Evolutionary conservation across 2,888 invertebrate species (phyloP).

Genomic region (Agrotis ipsilon): DNA sequence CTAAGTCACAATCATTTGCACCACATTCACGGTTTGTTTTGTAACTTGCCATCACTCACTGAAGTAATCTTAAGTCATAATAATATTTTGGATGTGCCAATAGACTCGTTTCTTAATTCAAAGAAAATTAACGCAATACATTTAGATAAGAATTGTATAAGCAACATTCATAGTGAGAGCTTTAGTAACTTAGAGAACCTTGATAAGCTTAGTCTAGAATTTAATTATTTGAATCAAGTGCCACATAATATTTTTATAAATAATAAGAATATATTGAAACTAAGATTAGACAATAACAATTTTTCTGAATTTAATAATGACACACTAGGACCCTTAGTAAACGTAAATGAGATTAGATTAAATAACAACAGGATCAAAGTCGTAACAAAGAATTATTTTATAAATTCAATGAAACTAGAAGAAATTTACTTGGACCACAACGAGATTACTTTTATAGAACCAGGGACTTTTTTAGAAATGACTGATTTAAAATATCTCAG

Average conservation of each 20-base stretch:
- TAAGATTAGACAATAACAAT: slow-evolving; percentile 96
- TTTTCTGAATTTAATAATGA: slow-evolving; percentile 95
- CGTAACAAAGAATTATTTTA: slow-evolving; percentile 94
- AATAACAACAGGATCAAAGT: slow-evolving; percentile 95
- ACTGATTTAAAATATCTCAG: slow-evolving; percentile 95
- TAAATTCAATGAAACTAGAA: slow-evolving; percentile 93
- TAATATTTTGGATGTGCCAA: slow-evolving; percentile 96
- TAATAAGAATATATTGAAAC: slow-evolving; percentile 94
- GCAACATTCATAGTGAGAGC: slow-evolving; percentile 95
- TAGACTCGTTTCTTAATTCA: slow-evolving; percentile 96
- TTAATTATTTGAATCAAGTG: slow-evolving; percentile 95
- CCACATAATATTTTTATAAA: slow-evolving; percentile 95
- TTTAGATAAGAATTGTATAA: slow-evolving; percentile 96
- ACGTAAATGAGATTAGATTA: slow-evolving; percentile 94
- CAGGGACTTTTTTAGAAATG: slow-evolving; percentile 94
- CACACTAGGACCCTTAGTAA: slow-evolving; percentile 94
- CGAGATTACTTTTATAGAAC: slow-evolving; percentile 95
- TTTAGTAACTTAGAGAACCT: slow-evolving; percentile 94
- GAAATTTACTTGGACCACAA: slow-evolving; percentile 97
- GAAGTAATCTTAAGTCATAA: slow-evolving; percentile 97
- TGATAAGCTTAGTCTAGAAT: slow-evolving; percentile 95
- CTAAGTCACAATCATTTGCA: slow-evolving; percentile 97
- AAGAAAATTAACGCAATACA: slow-evolving; percentile 95
- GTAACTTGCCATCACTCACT: slow-evolving; percentile 94
- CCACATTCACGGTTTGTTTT: slow-evolving; percentile 96